Evolutionary conservation across 2,888 invertebrate species (phyloP).

Genomic region (Ormyrus pomaceus): DNA sequence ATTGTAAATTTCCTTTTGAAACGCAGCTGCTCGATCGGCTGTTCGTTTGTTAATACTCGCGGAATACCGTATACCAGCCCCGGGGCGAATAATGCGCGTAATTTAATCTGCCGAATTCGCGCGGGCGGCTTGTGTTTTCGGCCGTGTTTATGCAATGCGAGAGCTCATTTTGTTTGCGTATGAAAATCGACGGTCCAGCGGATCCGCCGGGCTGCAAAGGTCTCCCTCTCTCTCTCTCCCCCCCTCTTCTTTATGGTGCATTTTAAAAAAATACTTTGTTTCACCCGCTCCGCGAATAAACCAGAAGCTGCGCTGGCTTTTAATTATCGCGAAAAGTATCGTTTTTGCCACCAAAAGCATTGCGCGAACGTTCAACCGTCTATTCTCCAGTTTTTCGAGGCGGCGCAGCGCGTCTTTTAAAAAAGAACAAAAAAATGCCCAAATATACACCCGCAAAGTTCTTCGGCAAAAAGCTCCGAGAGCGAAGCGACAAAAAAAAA

Average conservation of each 20-base stretch:
- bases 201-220: neutral
- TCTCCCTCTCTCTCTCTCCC: neutral
- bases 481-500: neutral
- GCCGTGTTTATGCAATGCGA: neutral
- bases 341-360: no score
- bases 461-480: neutral
- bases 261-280: no score
- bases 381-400: no score
- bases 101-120: constrained; percentile 36
- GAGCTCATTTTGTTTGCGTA: constrained; percentile 29
- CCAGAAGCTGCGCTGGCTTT: no score
- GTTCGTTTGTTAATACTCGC: constrained; percentile 8
- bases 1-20: constrained; percentile 38
- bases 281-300: no score
- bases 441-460: neutral
- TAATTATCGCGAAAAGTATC: no score
- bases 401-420: no score
- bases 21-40: constrained; percentile 29
- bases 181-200: neutral
- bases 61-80: neutral
- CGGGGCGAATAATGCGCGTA: constrained; percentile 43
- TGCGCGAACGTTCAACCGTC: no score
- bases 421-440: neutral
- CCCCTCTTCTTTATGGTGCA: no score
- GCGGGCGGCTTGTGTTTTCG: constrained; percentile 15